phyloP scores from a whole-genome alignment of 2,888 invertebrate species.

The Branchipolynoe longqiensis region DNA sequence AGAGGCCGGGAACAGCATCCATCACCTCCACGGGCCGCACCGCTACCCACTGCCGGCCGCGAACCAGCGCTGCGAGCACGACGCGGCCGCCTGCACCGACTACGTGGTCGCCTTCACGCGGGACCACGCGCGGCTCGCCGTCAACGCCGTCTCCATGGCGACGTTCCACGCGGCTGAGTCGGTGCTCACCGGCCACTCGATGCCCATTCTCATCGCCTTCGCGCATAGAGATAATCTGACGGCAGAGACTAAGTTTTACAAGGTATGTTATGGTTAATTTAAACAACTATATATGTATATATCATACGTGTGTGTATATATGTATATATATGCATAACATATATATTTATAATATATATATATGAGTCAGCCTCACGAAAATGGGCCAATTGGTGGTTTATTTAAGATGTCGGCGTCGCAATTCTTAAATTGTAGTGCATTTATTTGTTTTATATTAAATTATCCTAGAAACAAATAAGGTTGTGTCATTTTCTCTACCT shows the following conservation, averaged over 20 bases:
- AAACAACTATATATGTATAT: not conserved
- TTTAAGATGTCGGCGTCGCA: too few relatives aligned
- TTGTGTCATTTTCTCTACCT: too few relatives aligned
- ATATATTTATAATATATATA: too few relatives aligned
- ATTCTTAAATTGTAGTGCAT: too few relatives aligned
- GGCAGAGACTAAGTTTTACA: conserved; percentile 62
- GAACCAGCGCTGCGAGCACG: conserved; percentile 73
- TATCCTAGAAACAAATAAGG: too few relatives aligned
- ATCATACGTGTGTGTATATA: not conserved
- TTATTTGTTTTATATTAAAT: too few relatives aligned
- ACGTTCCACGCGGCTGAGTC: conserved; percentile 70
- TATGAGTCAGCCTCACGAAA: too few relatives aligned
- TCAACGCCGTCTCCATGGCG: conserved; percentile 70
- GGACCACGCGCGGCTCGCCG: conserved; percentile 75
- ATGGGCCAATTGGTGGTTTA: too few relatives aligned
- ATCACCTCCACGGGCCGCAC: conserved; percentile 72
- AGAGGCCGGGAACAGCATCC: conserved; percentile 67
- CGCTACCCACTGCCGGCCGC: conserved; percentile 66
- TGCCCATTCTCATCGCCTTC: conserved; percentile 73
- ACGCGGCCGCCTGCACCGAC: conserved; percentile 72
- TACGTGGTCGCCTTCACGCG: conserved; percentile 71
- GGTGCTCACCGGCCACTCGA: conserved; percentile 16
- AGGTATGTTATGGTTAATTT: conserved; percentile 34
- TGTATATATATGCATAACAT: not conserved
- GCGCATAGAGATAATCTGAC: conserved; percentile 71